Percentiles rank a stretch among this genome's conserved stretches.
phyloP scores from a whole-genome alignment of 2,888 invertebrate genomes.

The Hemistola chrysoprasaria region DNA sequence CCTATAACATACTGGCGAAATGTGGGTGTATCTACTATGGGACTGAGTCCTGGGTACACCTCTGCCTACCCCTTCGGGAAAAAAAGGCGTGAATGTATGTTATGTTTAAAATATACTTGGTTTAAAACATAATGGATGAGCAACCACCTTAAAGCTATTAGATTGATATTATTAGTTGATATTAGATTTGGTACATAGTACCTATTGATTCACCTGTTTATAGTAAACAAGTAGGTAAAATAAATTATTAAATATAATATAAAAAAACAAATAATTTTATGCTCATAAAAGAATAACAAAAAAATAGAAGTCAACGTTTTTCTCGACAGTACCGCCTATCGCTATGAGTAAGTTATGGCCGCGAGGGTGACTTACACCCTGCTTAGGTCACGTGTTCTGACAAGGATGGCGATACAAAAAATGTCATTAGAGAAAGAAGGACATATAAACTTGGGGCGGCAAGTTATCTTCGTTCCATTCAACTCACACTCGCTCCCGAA shows the following conservation, averaged over 20 bases:
- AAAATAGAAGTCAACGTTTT: conserved; percentile 69
- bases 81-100: no score
- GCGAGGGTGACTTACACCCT: conserved; percentile 82
- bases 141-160: no score
- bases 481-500: conserved; percentile 81
- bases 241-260: not conserved
- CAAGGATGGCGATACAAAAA: conserved; percentile 58
- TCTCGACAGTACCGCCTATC: conserved; percentile 79
- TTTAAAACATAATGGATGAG: no score
- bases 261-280: not conserved
- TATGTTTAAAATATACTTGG: no score
- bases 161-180: no score
- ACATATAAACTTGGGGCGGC: conserved; percentile 73
- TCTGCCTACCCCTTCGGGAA: no score
- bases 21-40: no score
- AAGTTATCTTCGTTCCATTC: conserved; percentile 83
- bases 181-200: no score
- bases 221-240: no score
- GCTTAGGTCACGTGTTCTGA: conserved; percentile 81
- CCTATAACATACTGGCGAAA: no score
- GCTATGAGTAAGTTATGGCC: conserved; percentile 82
- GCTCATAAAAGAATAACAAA: conserved; percentile 25
- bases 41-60: no score
- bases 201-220: no score
- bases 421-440: conserved; percentile 48